Base-by-base conservation (phyloP, 2,113 vertebrate genomes). In the Verasper variegatus region DNA sequence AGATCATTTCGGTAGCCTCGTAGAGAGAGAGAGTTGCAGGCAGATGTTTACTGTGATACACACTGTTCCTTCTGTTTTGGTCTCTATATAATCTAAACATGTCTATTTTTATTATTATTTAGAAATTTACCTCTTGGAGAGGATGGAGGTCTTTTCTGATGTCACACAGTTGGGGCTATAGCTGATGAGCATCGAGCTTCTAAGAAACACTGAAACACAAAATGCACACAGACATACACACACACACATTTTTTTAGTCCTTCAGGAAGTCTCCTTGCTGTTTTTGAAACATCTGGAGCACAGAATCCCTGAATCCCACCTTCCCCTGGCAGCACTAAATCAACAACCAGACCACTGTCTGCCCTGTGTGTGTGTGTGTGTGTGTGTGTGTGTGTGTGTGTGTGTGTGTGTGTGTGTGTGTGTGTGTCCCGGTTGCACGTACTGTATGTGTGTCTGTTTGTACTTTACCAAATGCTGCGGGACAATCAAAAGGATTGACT, bases 241-340 rank as follows among this genome's bases (percentile, higher is more conserved):
- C 68, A 62, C 61, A 58, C 57, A 54, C 61, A 12, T 31, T 49
- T 80, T 72, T 70, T 71, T 18, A 79, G 79, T 87, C 85, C 76
- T 84, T 58, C 37, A 89, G 90, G 87, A 91, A 87, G 84, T 93
- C 83, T 89, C 92, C 84, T 54, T 80, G 75, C 84, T 86, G 69
- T 88, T 80, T 35, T 49, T 80, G 58, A 88, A 92, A 92, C 92
- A 93, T 93, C 92, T 93, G 92, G 90, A 88, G 85, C 55, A 76
- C 88, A 91, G 81, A 81, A 87, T 90, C 85, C 65, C 68, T 58
- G 80, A 84, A 79, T 88, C 86, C 79, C 65, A 5, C 40, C 71
- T 86, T 90, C 82, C 86, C 86, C 74, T 91, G 90, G 89, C 84
- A 92, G 87, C 86, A 80, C 47, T 92, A 91, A 90, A 92, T 90